Conservation (phyloP, 2,797 vertebrate species). For the Liasis olivaceus region DNA sequence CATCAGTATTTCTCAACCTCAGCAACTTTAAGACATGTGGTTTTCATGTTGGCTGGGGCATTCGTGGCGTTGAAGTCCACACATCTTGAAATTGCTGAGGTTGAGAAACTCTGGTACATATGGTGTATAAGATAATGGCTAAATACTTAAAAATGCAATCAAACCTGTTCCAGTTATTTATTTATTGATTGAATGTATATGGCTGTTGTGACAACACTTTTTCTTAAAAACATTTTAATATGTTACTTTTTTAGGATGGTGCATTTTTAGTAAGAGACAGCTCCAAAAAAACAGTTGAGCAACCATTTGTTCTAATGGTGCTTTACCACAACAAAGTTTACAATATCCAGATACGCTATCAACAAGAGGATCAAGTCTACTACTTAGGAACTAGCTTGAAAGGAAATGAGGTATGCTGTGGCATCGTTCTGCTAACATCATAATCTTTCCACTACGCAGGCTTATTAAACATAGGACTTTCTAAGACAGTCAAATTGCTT, state of each 20-base stretch:
- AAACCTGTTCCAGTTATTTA: not conserved
- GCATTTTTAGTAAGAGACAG: constrained; percentile 93
- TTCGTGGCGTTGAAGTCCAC: not conserved
- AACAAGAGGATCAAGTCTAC: constrained; percentile 74
- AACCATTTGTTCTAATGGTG: constrained; percentile 95
- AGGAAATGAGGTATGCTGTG: constrained; percentile 83
- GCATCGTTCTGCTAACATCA: not conserved
- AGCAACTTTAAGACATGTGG: not conserved
- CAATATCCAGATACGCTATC: constrained; percentile 92
- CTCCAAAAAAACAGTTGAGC: constrained; percentile 79
- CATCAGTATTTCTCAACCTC: not conserved
- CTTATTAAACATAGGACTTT: not conserved
- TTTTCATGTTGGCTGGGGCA: not conserved
- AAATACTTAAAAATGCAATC: not conserved
- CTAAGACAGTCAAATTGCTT: not conserved
- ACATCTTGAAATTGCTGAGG: not conserved
- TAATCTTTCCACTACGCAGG: not conserved
- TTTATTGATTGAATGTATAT: not conserved
- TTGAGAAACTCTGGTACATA: not conserved
- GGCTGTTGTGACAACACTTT: not conserved
- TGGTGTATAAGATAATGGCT: not conserved
- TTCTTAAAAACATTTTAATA: not conserved
- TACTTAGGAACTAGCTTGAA: constrained; percentile 89
- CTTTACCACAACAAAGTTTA: constrained; percentile 91
- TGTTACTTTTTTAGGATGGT: constrained; percentile 82